Conservation (phyloP, 2,888 invertebrate genomes). For the Leptura quadrifasciata region DNA sequence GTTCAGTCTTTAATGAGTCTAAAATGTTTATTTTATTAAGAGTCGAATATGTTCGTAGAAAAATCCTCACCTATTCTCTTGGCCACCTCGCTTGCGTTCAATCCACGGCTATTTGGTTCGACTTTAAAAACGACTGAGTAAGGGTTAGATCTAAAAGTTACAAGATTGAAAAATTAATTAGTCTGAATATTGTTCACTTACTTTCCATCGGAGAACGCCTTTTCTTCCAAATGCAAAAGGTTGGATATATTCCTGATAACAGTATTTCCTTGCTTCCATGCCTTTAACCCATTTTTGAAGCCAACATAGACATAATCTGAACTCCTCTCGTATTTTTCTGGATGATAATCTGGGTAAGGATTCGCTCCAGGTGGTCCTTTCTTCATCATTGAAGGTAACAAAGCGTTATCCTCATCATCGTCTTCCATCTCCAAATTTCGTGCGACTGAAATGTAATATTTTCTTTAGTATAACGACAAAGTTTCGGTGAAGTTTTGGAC, state of each 20-base stretch:
- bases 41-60: not conserved
- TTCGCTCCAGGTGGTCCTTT: slow-evolving; percentile 70
- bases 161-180: not conserved
- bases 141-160: slow-evolving; percentile 79
- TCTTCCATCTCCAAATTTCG: not conserved
- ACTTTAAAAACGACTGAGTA: slow-evolving; percentile 88
- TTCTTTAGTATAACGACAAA: not conserved
- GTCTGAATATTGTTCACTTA: slow-evolving; percentile 67
- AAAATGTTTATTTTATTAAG: slow-evolving; percentile 57
- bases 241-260: slow-evolving; percentile 83
- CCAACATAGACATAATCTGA: slow-evolving; percentile 87
- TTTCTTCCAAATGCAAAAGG: slow-evolving; percentile 81
- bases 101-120: slow-evolving; percentile 78
- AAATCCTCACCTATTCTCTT: slow-evolving; percentile 78
- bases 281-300: slow-evolving; percentile 82
- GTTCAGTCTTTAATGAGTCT: slow-evolving; percentile 80
- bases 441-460: not conserved
- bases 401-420: slow-evolving; percentile 25
- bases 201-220: slow-evolving; percentile 80
- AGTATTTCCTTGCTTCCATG: slow-evolving; percentile 84
- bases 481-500: not conserved
- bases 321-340: slow-evolving; percentile 71
- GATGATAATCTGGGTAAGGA: slow-evolving; percentile 66
- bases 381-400: slow-evolving; percentile 69
- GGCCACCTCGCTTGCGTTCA: slow-evolving; percentile 82